Evolutionary conservation across 2,113 vertebrate genomes (phyloP), one percentile per base, ranked within the genome.

Genomic region (Vicugna pacos): DNA sequence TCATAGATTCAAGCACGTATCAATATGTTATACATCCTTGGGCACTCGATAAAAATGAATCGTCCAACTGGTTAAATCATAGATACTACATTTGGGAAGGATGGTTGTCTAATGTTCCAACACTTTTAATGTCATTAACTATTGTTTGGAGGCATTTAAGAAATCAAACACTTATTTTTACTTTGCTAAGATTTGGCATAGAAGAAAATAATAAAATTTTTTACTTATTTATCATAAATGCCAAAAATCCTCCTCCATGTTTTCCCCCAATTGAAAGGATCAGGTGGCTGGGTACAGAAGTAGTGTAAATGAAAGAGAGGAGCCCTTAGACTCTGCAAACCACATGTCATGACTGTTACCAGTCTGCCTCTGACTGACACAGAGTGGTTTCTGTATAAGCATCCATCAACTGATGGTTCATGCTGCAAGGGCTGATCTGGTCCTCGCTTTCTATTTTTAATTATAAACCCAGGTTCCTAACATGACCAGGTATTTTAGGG

Each of bases 181-280:
- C 19, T 82, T 46, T 90, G 93, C 65, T 65, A 54, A 91, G 50
- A 80, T 90, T 20, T 73, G 3, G 14, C 80, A 15, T 56, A 70
- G n/a, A 52, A 72, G 42, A 79, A 82, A 73, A 65, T 76, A 60
- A 75, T 87, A 83, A 93, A 92, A 95, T 83, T 38, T n/a, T 8
- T 16, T 60, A 75, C 11, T n/a, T 3, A 79, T 62, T 86, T 76
- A 81, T 67, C 32, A 88, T 54, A 87, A 94, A 60, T 91, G 64
- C 15, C 32, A 26, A n/a, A 76, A 80, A 42, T 83, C 42, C 28
- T 73, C 30, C 24, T 84, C 50, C 60, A 35, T 84, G 38, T 42
- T 93, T 86, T 91, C 56, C 87, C 70, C n/a, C 72, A 85, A 77
- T 60, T 52, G 16, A 56, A 81, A 89, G n/a, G 2, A 52, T 73